phyloP scores from a whole-genome alignment of 2,797 vertebrate species.

The Siniperca scherzeri region DNA sequence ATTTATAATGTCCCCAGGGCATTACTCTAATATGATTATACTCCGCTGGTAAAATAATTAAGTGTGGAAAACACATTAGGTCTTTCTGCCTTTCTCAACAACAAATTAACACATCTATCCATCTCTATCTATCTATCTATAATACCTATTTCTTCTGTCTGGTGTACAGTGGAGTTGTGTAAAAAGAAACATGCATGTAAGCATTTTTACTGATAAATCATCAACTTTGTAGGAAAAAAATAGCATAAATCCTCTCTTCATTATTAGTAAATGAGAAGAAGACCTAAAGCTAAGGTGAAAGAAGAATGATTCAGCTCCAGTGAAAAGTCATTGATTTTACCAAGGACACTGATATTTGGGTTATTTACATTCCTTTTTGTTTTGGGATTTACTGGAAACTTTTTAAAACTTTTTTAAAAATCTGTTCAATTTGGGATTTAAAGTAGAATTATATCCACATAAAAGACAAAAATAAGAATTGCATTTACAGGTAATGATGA shows the following conservation, averaged over 20 bases:
- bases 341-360: not conserved
- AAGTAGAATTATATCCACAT: not conserved
- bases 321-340: not conserved
- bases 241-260: not conserved
- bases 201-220: not conserved
- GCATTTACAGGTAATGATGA: conserved; percentile 9
- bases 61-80: conserved; percentile 61
- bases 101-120: conserved; percentile 24
- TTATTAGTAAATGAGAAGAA: conserved; percentile 5
- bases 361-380: conserved; percentile 3
- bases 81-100: conserved; percentile 31
- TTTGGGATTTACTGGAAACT: not conserved
- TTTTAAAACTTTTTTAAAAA: not conserved
- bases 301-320: not conserved
- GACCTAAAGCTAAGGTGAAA: not conserved
- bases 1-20: conserved; percentile 48
- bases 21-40: conserved; percentile 56
- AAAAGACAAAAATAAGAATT: conserved; percentile 3
- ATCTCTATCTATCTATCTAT: not conserved
- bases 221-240: not conserved
- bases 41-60: conserved; percentile 61
- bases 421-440: not conserved
- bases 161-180: not conserved
- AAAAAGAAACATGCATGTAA: not conserved
- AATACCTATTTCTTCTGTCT: not conserved